These are phyloP conservation scores for Dolichoris vasculosae DNA, from an alignment of 1,140 invertebrate species.

Conservation along the genomic window DNA sequence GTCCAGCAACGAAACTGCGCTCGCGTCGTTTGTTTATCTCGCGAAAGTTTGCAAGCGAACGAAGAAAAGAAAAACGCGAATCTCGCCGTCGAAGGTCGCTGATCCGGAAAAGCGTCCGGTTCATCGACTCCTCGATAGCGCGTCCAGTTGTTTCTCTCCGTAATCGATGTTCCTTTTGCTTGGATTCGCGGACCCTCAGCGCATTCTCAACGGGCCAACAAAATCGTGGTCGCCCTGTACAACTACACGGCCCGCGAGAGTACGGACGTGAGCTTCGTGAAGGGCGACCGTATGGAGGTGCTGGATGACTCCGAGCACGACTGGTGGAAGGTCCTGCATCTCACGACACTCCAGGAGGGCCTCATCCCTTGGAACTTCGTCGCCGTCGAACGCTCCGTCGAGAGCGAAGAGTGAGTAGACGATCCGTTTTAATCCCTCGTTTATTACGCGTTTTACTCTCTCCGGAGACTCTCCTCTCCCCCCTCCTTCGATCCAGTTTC, in stretches of 20 bases:
- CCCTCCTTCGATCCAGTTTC: too few species aligned
- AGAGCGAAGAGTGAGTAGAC: conserved; percentile 93
- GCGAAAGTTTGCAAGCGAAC: too few species aligned
- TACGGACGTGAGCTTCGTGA: conserved; percentile 92
- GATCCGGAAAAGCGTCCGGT: too few species aligned
- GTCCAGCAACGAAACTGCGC: background rate
- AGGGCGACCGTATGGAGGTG: conserved; percentile 93
- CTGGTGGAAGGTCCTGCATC: conserved; percentile 95
- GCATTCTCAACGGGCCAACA: conserved; percentile 71
- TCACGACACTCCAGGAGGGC: conserved; percentile 87
- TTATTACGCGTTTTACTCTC: background rate
- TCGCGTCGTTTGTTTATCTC: too few species aligned
- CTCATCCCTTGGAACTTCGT: conserved; percentile 96
- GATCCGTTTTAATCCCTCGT: background rate
- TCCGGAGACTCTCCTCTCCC: too few species aligned
- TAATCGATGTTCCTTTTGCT: background rate
- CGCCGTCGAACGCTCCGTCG: conserved; percentile 92
- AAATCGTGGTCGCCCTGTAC: conserved; percentile 91
- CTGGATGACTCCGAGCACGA: conserved; percentile 92
- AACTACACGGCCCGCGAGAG: conserved; percentile 92
- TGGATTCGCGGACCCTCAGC: conserved; percentile 55
- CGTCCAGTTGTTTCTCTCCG: too few species aligned
- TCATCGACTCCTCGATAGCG: too few species aligned
- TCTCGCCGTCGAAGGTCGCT: too few species aligned
- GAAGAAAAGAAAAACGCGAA: too few species aligned